These are phyloP conservation scores for Vulpes ferrilata DNA, from an alignment of 2,113 vertebrate genomes.

Conservation along the genomic window DNA sequence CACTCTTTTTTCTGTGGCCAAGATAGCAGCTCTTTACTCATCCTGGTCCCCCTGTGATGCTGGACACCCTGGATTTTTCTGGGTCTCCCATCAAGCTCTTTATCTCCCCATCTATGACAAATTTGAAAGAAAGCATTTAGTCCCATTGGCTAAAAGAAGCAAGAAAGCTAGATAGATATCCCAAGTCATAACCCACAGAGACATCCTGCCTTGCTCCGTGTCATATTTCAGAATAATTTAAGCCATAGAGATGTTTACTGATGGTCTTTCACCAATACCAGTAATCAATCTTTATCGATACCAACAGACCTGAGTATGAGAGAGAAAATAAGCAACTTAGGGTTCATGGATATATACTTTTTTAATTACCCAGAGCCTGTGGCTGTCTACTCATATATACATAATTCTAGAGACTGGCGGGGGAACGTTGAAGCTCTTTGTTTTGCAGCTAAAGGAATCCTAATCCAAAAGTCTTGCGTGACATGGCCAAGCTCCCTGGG, in stretches of 20 bases:
- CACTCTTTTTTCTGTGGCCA: accelerated
- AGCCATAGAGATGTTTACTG: accelerated
- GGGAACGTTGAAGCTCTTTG: neutral
- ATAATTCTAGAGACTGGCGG: accelerated
- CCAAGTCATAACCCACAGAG: neutral
- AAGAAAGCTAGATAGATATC: neutral
- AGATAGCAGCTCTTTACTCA: accelerated
- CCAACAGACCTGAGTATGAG: neutral
- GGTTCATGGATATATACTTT: too few species aligned
- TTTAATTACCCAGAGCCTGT: neutral
- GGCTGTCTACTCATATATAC: neutral
- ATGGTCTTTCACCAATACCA: neutral
- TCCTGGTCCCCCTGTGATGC: accelerated
- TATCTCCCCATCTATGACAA: too few species aligned
- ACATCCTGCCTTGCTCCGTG: accelerated
- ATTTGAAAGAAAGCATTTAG: neutral
- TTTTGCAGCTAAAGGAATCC: neutral
- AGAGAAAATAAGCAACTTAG: neutral
- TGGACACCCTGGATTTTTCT: neutral
- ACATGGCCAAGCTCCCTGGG: neutral
- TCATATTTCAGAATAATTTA: neutral
- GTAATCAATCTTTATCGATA: neutral
- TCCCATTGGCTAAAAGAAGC: neutral
- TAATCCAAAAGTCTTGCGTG: neutral
- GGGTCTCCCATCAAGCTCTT: neutral